Conservation (phyloP, 2,797 vertebrate species). For the Nothura maculosa region DNA sequence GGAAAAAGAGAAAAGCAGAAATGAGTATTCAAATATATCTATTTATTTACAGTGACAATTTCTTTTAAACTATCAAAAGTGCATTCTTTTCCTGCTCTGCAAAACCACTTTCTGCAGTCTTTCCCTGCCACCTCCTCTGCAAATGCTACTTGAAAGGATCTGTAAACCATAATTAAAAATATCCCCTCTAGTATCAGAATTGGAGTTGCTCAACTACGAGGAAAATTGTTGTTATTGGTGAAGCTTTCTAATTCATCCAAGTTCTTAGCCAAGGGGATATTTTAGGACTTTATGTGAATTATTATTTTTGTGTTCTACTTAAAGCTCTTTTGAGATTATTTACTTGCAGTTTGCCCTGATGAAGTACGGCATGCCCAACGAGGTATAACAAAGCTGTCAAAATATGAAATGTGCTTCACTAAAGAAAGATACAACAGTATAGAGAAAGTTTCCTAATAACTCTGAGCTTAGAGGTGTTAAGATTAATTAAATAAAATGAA, state of each 20-base stretch:
- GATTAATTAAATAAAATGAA: slow-evolving; percentile 40
- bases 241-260: background rate
- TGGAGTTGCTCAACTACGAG: background rate
- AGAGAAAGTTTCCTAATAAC: slow-evolving; percentile 45
- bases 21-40: background rate
- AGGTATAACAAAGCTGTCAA: slow-evolving; percentile 3
- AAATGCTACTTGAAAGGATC: background rate
- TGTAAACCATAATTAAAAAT: background rate
- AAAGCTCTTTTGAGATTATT: background rate
- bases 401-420: slow-evolving; percentile 21
- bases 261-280: background rate
- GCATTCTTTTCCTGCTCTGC: background rate
- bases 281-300: background rate
- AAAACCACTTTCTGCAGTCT: background rate
- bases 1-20: background rate
- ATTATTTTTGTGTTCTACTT: background rate
- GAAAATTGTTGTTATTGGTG: background rate
- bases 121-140: background rate
- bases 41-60: background rate
- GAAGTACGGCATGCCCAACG: background rate
- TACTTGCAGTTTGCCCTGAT: background rate
- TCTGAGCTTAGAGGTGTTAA: slow-evolving; percentile 39
- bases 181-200: background rate
- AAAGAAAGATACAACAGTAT: slow-evolving; percentile 10
- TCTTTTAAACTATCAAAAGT: background rate